Evolutionary conservation across 2,888 invertebrate genomes (phyloP).

Genomic region (Netelia virgata): DNA sequence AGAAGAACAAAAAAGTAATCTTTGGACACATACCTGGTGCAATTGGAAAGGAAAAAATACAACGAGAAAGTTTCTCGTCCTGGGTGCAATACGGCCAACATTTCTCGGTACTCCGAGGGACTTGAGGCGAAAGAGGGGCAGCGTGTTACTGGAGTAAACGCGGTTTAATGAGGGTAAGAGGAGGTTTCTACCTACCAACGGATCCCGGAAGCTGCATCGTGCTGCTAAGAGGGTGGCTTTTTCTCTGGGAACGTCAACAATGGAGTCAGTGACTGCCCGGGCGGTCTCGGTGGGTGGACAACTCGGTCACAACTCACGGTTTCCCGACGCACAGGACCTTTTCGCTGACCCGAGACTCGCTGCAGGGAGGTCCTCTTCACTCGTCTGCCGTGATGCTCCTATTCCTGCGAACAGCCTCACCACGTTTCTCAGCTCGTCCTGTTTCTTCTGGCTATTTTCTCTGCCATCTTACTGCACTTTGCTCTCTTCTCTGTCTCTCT

Average conservation of each 20-base stretch:
- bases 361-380: conserved; percentile 47
- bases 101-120: conserved; percentile 18
- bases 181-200: conserved; percentile 39
- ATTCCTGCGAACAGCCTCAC: conserved; percentile 55
- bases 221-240: conserved; percentile 70
- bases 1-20: conserved; percentile 26
- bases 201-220: conserved; percentile 58
- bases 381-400: conserved; percentile 46
- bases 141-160: conserved; percentile 66
- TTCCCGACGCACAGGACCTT: conserved; percentile 73
- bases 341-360: conserved; percentile 65
- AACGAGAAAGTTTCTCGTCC: conserved; percentile 50
- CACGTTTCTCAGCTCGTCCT: conserved; percentile 69
- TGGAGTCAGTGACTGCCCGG: conserved; percentile 78
- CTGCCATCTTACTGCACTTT: conserved; percentile 39
- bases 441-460: conserved; percentile 52
- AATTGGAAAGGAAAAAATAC: conserved; percentile 25
- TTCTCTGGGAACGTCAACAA: conserved; percentile 75
- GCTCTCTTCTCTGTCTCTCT: conserved; percentile 6
- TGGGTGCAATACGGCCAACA: conserved; percentile 41
- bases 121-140: conserved; percentile 16
- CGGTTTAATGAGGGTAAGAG: conserved; percentile 64
- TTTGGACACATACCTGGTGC: conserved; percentile 9
- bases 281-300: conserved; percentile 81
- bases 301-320: conserved; percentile 76